phyloP scores from a whole-genome alignment of 2,888 invertebrate species.

The Apodemia mormo region DNA sequence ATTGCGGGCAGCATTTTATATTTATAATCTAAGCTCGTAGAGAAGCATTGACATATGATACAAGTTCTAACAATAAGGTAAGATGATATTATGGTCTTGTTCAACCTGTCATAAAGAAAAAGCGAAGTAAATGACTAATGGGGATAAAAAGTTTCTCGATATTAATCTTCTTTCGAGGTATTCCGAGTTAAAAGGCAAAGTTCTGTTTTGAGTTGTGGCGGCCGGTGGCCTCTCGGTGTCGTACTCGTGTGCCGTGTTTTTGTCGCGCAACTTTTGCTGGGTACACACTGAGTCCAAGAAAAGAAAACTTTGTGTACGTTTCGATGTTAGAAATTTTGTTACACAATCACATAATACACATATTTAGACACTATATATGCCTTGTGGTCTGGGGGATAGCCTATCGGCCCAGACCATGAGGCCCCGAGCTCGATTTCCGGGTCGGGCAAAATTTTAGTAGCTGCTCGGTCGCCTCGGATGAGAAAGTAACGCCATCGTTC shows the following conservation, averaged over 20 bases:
- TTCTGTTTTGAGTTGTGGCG: conserved; percentile 25
- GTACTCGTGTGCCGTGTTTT: conserved; percentile 42
- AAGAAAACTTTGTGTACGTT: too few relatives aligned
- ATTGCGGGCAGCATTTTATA: neutral
- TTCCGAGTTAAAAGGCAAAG: conserved; percentile 30
- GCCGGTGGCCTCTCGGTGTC: conserved; percentile 39
- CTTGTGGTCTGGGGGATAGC: too few relatives aligned
- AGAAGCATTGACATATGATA: conserved; percentile 1
- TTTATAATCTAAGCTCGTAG: neutral
- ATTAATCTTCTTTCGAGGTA: conserved; percentile 27
- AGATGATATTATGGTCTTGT: conserved; percentile 20
- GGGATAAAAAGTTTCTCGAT: conserved; percentile 17
- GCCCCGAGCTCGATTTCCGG: too few relatives aligned
- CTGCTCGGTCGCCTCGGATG: too few relatives aligned
- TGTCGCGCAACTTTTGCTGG: conserved; percentile 32
- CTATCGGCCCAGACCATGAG: too few relatives aligned
- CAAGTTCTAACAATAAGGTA: conserved; percentile 20
- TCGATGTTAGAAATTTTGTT: too few relatives aligned
- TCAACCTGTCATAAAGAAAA: conserved; percentile 16
- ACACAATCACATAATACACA: too few relatives aligned
- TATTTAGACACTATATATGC: too few relatives aligned
- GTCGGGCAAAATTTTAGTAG: too few relatives aligned
- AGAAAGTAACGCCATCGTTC: too few relatives aligned
- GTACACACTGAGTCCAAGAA: neutral
- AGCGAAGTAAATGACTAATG: conserved; percentile 24